phyloP scores from a whole-genome alignment of 1,140 invertebrate species.

The Panagrolaimus sp. region DNA sequence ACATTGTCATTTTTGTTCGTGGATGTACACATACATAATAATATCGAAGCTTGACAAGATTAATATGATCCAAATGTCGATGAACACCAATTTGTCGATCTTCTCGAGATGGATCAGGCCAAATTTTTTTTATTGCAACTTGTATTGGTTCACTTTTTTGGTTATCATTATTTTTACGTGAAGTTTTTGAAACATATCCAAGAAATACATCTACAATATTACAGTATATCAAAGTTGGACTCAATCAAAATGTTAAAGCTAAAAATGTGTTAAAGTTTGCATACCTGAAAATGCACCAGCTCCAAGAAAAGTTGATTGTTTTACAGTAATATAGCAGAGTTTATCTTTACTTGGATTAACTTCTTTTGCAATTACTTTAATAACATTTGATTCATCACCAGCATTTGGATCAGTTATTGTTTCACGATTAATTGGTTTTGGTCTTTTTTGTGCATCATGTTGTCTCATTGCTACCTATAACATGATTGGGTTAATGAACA shows the following conservation, averaged over 20 bases:
- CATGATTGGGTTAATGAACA: neutral
- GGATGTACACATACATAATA: slow-evolving; percentile 28
- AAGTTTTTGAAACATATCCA: slow-evolving; percentile 6
- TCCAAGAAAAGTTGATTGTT: slow-evolving; percentile 27
- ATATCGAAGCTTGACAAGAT: slow-evolving; percentile 32
- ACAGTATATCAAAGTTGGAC: no score
- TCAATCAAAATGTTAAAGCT: no score
- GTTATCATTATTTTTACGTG: slow-evolving; percentile 11
- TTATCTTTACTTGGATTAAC: slow-evolving; percentile 18
- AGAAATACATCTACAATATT: slow-evolving; percentile 10
- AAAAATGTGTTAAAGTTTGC: no score
- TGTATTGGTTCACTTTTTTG: slow-evolving; percentile 9
- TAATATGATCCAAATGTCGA: slow-evolving; percentile 32
- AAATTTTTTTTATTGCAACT: slow-evolving; percentile 41
- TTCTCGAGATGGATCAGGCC: slow-evolving; percentile 36
- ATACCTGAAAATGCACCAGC: slow-evolving; percentile 27
- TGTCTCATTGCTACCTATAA: slow-evolving; percentile 32
- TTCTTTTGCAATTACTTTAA: slow-evolving; percentile 29
- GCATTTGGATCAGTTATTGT: slow-evolving; percentile 12
- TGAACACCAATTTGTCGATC: slow-evolving; percentile 33
- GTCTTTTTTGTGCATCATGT: slow-evolving; percentile 25
- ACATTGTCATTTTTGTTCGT: slow-evolving; percentile 26
- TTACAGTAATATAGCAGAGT: slow-evolving; percentile 19
- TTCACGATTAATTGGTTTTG: slow-evolving; percentile 14
- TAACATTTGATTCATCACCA: slow-evolving; percentile 18